A percentile compares a stretch with the other conserved stretches of the same genome.
These are phyloP conservation scores for Eurystomus glaucurus DNA, from an alignment of 2,797 vertebrate species.

Conservation along the genomic window DNA sequence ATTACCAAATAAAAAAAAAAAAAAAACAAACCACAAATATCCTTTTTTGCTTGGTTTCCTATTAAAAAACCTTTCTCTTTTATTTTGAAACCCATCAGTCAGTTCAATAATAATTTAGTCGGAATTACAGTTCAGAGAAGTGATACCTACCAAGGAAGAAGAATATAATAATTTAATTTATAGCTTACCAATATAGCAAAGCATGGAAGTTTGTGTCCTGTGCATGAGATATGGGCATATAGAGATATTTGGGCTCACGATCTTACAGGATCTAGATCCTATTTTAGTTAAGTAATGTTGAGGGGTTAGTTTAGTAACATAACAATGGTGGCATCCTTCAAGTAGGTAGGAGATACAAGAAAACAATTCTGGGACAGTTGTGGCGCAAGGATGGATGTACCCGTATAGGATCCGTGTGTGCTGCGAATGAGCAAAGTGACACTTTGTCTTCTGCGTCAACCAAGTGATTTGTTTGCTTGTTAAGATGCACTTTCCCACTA, in stretches of 20 bases:
- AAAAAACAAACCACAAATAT: background rate
- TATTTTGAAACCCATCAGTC: background rate
- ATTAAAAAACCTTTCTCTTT: background rate
- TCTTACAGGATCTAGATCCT: background rate
- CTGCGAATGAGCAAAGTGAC: background rate
- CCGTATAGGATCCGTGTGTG: fast-evolving
- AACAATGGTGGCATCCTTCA: background rate
- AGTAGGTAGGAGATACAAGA: background rate
- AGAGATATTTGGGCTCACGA: background rate
- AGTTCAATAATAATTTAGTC: background rate
- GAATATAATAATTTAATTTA: background rate
- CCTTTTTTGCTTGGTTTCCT: background rate
- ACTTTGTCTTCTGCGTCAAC: background rate
- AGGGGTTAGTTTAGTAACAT: background rate
- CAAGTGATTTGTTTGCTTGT: background rate
- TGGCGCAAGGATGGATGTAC: background rate
- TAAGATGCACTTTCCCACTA: background rate
- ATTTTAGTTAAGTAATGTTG: background rate
- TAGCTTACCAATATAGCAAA: background rate
- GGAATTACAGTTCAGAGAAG: background rate
- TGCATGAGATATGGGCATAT: background rate
- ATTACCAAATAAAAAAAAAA: background rate
- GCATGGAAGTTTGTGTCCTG: background rate
- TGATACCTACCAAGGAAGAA: background rate
- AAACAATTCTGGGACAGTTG: background rate